These are phyloP conservation scores for Malurus elegans DNA, from an alignment of 2,113 vertebrate genomes.

Conservation along the genomic window DNA sequence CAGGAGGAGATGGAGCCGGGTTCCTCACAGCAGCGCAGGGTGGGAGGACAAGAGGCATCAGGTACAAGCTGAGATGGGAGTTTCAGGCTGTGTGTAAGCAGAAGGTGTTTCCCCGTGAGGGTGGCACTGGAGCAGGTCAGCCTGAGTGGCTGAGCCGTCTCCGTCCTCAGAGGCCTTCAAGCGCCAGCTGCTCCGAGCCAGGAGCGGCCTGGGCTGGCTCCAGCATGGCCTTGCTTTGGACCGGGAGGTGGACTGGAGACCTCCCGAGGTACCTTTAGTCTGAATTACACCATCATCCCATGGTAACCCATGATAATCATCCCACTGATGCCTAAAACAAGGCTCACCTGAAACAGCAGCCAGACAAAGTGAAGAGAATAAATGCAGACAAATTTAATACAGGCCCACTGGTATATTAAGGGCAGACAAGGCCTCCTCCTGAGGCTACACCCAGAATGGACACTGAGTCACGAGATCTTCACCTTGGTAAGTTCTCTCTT, in stretches of 20 bases:
- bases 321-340: no score
- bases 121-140: neutral
- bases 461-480: no score
- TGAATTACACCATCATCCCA: neutral
- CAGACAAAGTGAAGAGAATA: no score
- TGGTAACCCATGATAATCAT: neutral
- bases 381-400: no score
- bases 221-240: neutral
- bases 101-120: neutral
- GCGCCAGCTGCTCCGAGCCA: neutral
- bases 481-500: no score
- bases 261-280: neutral
- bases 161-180: neutral
- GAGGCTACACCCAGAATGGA: no score
- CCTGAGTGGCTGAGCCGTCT: neutral
- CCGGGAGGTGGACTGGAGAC: neutral
- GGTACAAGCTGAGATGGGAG: neutral
- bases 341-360: no score
- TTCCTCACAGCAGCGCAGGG: neutral
- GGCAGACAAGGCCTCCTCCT: no score
- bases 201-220: neutral
- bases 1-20: neutral
- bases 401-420: no score
- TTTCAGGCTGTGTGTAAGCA: neutral
- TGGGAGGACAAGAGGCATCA: rapidly evolving